Conservation (phyloP, 2,797 vertebrate genomes). For the Sciaenops ocellatus region DNA sequence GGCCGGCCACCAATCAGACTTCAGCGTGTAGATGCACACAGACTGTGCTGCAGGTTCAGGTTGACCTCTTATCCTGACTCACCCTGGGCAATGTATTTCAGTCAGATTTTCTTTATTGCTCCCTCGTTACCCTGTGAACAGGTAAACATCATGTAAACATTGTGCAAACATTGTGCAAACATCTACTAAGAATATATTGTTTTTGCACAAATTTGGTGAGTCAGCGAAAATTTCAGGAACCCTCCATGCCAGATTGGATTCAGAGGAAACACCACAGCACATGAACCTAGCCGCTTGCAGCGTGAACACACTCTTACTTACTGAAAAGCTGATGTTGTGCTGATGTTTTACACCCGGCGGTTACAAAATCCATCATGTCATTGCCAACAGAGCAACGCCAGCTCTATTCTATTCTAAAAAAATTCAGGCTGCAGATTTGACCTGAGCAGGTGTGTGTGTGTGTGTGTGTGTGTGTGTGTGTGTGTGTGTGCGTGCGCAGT, state of each 20-base stretch:
- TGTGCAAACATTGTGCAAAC: too few species aligned
- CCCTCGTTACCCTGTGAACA: too few species aligned
- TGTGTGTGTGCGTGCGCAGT: conserved; percentile 29
- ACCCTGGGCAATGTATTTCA: background rate
- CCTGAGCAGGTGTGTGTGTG: conserved; percentile 19
- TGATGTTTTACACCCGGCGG: conserved; percentile 8
- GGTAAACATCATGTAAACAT: background rate
- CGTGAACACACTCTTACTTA: background rate
- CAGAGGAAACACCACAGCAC: conserved; percentile 25
- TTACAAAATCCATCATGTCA: conserved; percentile 4
- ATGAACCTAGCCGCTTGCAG: background rate
- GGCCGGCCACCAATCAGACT: background rate
- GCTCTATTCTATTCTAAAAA: background rate
- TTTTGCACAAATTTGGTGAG: background rate
- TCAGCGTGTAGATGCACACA: background rate
- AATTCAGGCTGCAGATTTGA: conserved; percentile 32
- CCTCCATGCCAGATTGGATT: conserved; percentile 3
- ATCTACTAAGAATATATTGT: background rate
- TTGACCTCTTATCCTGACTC: background rate
- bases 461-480: conserved; percentile 35
- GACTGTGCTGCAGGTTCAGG: background rate
- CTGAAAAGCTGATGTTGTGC: conserved; percentile 23
- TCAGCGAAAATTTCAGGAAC: conserved; percentile 25
- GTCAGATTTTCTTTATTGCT: background rate
- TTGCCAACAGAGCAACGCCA: background rate